A percentile compares a stretch with the other conserved stretches of the same genome.
phyloP scores from a whole-genome alignment of 2,113 vertebrate genomes.

The Echinops telfairi region DNA sequence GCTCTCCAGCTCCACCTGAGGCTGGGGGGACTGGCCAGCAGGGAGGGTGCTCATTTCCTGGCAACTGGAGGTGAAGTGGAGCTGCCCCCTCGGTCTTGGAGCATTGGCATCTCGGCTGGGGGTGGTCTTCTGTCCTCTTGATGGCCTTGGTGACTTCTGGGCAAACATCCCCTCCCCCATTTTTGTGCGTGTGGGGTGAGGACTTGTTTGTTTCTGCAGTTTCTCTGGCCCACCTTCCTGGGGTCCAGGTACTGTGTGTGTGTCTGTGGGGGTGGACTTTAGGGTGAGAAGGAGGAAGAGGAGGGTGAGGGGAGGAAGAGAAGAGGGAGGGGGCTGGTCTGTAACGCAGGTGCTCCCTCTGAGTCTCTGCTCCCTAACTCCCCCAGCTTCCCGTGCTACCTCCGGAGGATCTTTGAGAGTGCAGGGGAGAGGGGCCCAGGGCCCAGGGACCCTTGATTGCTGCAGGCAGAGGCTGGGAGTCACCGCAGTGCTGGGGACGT shows the following conservation, averaged over 20 bases:
- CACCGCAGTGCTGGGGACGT: background rate
- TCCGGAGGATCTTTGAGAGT: background rate
- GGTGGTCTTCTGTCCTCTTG: conserved; percentile 10
- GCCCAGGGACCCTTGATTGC: background rate
- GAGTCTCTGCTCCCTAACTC: background rate
- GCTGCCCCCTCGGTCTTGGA: background rate
- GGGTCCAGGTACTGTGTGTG: background rate
- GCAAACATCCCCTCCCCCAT: background rate
- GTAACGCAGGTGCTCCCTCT: background rate
- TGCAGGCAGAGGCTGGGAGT: background rate
- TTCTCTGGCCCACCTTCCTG: conserved; percentile 53
- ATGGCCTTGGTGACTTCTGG: conserved; percentile 17
- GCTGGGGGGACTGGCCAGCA: background rate
- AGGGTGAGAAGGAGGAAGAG: background rate
- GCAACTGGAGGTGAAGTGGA: conserved; percentile 19
- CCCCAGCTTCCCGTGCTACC: background rate
- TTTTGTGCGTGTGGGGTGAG: background rate
- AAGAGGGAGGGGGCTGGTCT: background rate
- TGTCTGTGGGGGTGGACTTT: conserved; percentile 2
- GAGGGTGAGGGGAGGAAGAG: background rate
- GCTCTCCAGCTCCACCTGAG: background rate
- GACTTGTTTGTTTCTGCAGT: background rate
- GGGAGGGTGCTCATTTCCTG: conserved; percentile 24
- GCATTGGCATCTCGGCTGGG: background rate
- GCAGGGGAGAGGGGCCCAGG: background rate